Evolutionary conservation across 1,140 invertebrate species (phyloP), one percentile per base, ranked within the genome.

Genomic region (Leucophenga varia): DNA sequence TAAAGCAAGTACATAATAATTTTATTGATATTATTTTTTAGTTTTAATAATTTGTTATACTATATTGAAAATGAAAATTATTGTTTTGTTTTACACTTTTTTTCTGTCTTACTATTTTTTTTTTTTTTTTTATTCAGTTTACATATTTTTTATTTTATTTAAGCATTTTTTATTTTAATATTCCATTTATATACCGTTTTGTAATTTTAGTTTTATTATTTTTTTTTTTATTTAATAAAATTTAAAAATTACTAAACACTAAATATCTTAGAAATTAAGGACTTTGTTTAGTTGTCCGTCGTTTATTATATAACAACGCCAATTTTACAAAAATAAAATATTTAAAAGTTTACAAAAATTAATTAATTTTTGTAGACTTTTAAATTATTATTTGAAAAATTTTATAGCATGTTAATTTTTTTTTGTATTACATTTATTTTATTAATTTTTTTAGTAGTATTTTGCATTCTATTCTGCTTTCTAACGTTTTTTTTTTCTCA

Each of bases 221-320:
- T 43, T 31, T 9, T 36, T 56, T 17, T 22, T 53, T 64, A 55
- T 50, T 47, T 34, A 41, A 50, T 67, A 67, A 35, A 28, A 42
- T 57, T n/a, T 42, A 43, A 59, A 59, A 30, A 47, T 59, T 67
- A 25, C 22, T 25, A 25, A 25, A 6, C 10, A 6, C 22, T 25
- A 25, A 10, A 25, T 6, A 25, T 10, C 22, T 25, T 63, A 39
- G 6, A 55, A 51, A 54, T 61, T 57, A 59, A 56, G 59, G 63
- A 67, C 64, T 67, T 50, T 48, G 49, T 43, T 41, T 25, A 25
- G 42, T 46, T 63, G 63, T 67, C 63, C 59, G 56, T 64, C 55
- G 51, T 64, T 63, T 34, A n/a, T n/a, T n/a, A n/a, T n/a, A n/a
- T n/a, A n/a, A n/a, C n/a, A n/a, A n/a, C n/a, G n/a, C n/a, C n/a